Conservation (phyloP, 2,888 invertebrate species). For the Brachylomia viminalis region DNA sequence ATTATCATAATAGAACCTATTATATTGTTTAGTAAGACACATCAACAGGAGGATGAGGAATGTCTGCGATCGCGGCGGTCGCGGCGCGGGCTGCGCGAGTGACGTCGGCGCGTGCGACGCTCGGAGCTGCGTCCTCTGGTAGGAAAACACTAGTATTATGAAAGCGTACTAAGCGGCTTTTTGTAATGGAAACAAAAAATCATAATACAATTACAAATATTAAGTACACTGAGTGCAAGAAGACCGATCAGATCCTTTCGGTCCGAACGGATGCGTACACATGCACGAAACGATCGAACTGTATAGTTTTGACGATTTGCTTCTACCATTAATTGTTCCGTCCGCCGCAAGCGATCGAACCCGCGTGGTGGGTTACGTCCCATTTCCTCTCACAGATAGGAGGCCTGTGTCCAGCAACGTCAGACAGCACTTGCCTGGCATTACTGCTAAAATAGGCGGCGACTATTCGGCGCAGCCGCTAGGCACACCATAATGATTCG, state of each 20-base stretch:
- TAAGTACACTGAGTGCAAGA: not conserved
- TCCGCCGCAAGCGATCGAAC: too few relatives aligned
- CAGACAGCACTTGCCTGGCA: not conserved
- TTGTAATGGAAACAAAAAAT: not conserved
- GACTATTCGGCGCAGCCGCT: not conserved
- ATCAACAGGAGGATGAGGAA: conserved; percentile 48
- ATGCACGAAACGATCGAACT: not conserved
- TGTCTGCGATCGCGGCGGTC: conserved; percentile 53
- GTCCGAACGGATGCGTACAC: not conserved
- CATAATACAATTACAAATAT: not conserved
- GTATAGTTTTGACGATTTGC: not conserved
- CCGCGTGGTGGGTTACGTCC: not conserved
- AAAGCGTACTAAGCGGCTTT: not conserved
- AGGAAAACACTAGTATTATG: not conserved
- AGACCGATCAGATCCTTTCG: not conserved
- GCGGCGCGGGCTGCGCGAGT: conserved; percentile 66
- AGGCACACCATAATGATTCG: not conserved
- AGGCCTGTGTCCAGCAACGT: not conserved
- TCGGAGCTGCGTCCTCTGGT: conserved; percentile 68
- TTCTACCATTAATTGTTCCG: not conserved
- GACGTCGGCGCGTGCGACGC: conserved; percentile 68
- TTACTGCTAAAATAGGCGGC: not conserved
- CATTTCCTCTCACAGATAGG: not conserved
- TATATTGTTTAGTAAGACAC: conserved; percentile 36
- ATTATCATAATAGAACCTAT: conserved; percentile 13